Evolutionary conservation across 2,888 invertebrate genomes (phyloP).

Genomic region (Thysanoteuthis rhombus): DNA sequence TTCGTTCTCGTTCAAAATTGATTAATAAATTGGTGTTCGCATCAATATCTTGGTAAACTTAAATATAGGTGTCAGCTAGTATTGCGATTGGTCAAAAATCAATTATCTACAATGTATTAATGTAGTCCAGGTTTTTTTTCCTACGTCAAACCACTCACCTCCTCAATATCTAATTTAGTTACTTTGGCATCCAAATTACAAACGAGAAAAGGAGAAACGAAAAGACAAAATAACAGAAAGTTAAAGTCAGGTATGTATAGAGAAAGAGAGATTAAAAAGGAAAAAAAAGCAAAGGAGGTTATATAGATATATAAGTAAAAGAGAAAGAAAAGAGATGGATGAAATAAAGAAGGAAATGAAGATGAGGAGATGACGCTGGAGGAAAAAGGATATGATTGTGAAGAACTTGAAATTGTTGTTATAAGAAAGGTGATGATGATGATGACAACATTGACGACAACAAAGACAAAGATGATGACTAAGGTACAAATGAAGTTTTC

Average conservation of each 20-base stretch:
- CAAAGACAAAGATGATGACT: not conserved
- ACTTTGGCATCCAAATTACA: not conserved
- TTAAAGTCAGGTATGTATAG: no score
- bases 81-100: constrained; percentile 12
- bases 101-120: not conserved
- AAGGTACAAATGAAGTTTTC: not conserved
- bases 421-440: not conserved
- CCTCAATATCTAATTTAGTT: not conserved
- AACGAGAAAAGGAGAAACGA: not conserved
- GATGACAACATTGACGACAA: not conserved
- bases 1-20: not conserved
- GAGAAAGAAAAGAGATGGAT: no score
- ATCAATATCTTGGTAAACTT: not conserved
- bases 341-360: no score
- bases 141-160: not conserved
- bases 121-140: not conserved
- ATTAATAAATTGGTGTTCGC: not conserved
- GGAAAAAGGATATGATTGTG: not conserved
- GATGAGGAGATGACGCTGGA: no score
- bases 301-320: no score
- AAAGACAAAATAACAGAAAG: no score
- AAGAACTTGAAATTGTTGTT: not conserved
- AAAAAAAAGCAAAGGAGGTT: no score
- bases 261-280: no score
- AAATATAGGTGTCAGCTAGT: not conserved